Conservation (phyloP, 92 coral and sea anemone genomes). For the Chrysogorgia sp. region DNA sequence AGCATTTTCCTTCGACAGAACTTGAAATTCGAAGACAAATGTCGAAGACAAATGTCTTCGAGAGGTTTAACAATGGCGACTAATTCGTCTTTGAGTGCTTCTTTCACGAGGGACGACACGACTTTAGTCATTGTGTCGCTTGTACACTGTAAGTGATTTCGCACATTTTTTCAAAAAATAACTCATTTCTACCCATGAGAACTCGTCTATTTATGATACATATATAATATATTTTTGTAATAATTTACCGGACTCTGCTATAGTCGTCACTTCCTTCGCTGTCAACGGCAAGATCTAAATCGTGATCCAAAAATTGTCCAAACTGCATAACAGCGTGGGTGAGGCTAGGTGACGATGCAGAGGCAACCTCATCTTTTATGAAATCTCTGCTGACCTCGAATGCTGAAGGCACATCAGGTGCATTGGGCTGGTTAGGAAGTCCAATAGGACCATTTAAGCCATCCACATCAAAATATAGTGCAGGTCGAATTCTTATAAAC, state of each 20-base stretch:
- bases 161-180: too few species aligned
- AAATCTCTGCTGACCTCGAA: constrained; percentile 14
- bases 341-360: background rate
- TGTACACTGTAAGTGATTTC: too few species aligned
- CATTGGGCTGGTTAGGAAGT: constrained; percentile 19
- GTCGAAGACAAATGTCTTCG: too few species aligned
- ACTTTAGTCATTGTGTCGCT: too few species aligned
- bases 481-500: constrained; percentile 25
- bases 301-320: constrained; percentile 41
- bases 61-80: too few species aligned
- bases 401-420: constrained; percentile 22
- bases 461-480: constrained; percentile 25
- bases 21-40: too few species aligned
- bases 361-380: constrained; percentile 37
- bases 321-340: constrained; percentile 36
- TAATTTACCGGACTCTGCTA: background rate
- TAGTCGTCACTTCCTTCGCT: constrained; percentile 24
- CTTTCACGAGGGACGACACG: too few species aligned
- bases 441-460: constrained; percentile 42
- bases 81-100: too few species aligned
- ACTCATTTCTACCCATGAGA: too few species aligned
- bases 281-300: constrained; percentile 24
- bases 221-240: too few species aligned
- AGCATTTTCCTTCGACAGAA: too few species aligned
- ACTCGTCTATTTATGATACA: too few species aligned